Evolutionary conservation across 1,140 invertebrate genomes (phyloP).

Genomic region (Acyrthosiphon pisum): DNA sequence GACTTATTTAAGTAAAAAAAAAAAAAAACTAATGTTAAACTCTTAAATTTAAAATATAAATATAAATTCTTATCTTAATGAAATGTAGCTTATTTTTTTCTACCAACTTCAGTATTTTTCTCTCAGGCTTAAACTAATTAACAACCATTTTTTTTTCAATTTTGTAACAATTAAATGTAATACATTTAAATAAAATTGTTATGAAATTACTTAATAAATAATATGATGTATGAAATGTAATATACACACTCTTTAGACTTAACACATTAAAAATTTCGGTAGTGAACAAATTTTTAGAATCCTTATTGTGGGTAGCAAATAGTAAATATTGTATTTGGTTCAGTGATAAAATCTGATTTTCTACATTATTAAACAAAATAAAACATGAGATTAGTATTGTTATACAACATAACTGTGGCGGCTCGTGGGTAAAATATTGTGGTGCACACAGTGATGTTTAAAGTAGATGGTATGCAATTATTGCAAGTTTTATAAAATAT

Average conservation of each 20-base stretch:
- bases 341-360: background rate
- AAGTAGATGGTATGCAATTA: too few species aligned
- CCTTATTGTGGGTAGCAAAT: background rate
- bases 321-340: background rate
- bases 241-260: background rate
- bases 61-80: constrained; percentile 11
- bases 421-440: too few species aligned
- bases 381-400: background rate
- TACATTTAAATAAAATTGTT: background rate
- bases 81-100: constrained; percentile 5
- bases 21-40: constrained; percentile 3
- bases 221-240: background rate
- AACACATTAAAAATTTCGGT: background rate
- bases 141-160: background rate
- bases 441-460: too few species aligned
- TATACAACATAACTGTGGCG: background rate
- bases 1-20: constrained; percentile 8
- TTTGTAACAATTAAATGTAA: background rate
- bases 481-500: too few species aligned
- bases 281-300: background rate
- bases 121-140: background rate
- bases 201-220: background rate
- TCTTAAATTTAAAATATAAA: background rate
- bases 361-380: too few species aligned
- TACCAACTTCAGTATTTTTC: background rate